Evolutionary conservation across 1,140 invertebrate species (phyloP).

Genomic region (Wasmannia auropunctata): DNA sequence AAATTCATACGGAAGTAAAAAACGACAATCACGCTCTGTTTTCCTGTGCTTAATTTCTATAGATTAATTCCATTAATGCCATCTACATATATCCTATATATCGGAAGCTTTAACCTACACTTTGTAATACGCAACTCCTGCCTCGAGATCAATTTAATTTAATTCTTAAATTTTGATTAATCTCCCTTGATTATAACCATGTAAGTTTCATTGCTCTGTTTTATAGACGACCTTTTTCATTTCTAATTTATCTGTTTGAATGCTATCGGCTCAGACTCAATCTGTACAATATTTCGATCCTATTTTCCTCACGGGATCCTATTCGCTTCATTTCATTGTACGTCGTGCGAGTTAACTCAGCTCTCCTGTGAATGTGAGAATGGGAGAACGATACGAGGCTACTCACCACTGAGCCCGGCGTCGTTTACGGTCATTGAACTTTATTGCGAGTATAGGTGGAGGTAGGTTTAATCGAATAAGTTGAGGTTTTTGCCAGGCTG

Average conservation of each 20-base stretch:
- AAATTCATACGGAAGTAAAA: too few species aligned
- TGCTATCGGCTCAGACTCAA: background rate
- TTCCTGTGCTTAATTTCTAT: too few species aligned
- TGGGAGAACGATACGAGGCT: background rate
- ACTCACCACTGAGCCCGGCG: background rate
- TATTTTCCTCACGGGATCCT: background rate
- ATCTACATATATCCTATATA: too few species aligned
- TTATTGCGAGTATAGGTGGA: slow-evolving; percentile 32
- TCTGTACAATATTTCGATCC: background rate
- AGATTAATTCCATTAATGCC: too few species aligned
- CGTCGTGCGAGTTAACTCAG: slow-evolving; percentile 34
- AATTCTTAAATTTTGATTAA: background rate
- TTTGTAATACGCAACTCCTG: too few species aligned
- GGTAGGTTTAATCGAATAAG: slow-evolving; percentile 49
- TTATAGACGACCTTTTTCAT: background rate
- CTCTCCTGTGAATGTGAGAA: slow-evolving; percentile 26
- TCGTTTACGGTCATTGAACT: slow-evolving; percentile 50
- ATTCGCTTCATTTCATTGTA: slow-evolving; percentile 2
- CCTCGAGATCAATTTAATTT: too few species aligned
- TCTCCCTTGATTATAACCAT: background rate
- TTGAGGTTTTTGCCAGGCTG: slow-evolving; percentile 34
- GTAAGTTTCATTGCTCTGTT: background rate
- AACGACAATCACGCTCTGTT: too few species aligned
- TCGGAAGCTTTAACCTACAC: too few species aligned
- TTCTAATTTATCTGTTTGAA: background rate